Evolutionary conservation across 2,113 vertebrate genomes (phyloP).

Genomic region (Lathamus discolor): DNA sequence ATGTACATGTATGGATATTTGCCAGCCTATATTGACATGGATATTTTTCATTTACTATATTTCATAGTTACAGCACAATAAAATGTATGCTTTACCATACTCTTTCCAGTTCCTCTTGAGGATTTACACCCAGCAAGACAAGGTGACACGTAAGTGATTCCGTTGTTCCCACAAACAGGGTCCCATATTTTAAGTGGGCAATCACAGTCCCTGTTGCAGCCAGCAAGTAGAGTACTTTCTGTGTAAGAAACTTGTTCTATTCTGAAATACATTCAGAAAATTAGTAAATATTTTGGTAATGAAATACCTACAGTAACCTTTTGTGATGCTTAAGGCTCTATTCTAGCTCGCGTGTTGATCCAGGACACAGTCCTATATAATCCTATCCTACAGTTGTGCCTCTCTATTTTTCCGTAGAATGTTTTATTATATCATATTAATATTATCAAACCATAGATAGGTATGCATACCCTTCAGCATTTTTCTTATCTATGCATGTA

Average conservation of each 20-base stretch:
- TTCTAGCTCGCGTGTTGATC: neutral
- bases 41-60: neutral
- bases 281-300: neutral
- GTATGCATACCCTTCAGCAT: neutral
- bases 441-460: neutral
- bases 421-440: neutral
- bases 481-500: neutral
- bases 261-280: slow-evolving; percentile 67
- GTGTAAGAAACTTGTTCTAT: slow-evolving; percentile 42
- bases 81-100: slow-evolving; percentile 73
- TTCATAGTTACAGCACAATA: neutral
- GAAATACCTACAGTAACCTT: neutral
- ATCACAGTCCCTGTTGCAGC: slow-evolving; percentile 81
- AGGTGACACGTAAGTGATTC: slow-evolving; percentile 86
- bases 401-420: neutral
- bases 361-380: neutral
- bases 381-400: neutral
- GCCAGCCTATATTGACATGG: neutral
- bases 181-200: slow-evolving; percentile 82
- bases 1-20: neutral
- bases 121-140: slow-evolving; percentile 88
- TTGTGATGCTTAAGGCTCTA: neutral
- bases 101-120: slow-evolving; percentile 78
- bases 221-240: slow-evolving; percentile 65
- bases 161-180: slow-evolving; percentile 86